These are phyloP conservation scores for Drosophila biarmipes DNA, from an alignment of 1,140 invertebrate species.

Conservation along the genomic window DNA sequence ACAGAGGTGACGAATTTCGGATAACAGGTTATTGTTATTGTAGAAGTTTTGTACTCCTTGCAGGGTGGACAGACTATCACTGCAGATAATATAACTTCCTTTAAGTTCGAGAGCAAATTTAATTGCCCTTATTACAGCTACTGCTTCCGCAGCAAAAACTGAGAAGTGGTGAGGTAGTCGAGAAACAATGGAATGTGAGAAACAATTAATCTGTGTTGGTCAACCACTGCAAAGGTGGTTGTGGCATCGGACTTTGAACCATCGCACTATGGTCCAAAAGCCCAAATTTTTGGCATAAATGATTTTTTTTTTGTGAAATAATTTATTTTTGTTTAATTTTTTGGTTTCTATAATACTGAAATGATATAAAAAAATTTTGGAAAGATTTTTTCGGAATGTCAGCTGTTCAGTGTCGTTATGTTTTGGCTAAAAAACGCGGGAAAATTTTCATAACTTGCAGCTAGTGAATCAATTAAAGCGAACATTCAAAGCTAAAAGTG, in stretches of 20 bases:
- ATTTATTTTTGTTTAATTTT: too few relatives aligned
- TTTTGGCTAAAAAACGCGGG: too few relatives aligned
- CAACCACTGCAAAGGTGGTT: slow-evolving; percentile 7
- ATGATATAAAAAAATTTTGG: too few relatives aligned
- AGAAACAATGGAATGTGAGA: slow-evolving; percentile 3
- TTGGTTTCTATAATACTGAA: too few relatives aligned
- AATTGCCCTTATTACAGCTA: slow-evolving; percentile 13
- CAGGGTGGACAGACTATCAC: slow-evolving; percentile 11
- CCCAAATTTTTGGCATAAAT: too few relatives aligned
- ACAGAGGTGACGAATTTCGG: background rate
- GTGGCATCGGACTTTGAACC: background rate
- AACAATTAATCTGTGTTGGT: background rate
- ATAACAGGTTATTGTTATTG: background rate
- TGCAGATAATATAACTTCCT: slow-evolving; percentile 1
- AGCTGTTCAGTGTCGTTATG: too few relatives aligned
- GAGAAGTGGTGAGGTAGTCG: slow-evolving; percentile 8
- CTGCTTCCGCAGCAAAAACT: slow-evolving; percentile 4
- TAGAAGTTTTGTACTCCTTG: background rate
- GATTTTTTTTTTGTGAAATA: too few relatives aligned
- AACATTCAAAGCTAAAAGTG: too few relatives aligned
- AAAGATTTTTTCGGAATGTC: too few relatives aligned
- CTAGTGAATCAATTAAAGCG: too few relatives aligned
- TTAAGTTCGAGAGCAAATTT: background rate
- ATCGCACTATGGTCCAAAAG: too few relatives aligned
- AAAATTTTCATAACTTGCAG: too few relatives aligned